Conservation (phyloP, 2,113 vertebrate species). For the Riparia riparia region DNA sequence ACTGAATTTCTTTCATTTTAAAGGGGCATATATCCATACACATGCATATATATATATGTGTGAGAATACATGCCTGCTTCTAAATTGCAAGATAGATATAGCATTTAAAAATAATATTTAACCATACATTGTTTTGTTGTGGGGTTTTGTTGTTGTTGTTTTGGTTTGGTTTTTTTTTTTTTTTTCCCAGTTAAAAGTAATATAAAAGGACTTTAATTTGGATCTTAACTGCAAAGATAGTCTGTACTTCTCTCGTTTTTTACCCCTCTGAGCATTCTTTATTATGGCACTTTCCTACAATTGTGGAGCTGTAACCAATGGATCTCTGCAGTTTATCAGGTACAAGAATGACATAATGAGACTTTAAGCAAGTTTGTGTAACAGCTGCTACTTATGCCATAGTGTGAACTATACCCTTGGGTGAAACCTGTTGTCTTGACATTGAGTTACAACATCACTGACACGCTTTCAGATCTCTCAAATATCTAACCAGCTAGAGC, state of each 20-base stretch:
- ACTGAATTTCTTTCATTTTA: neutral
- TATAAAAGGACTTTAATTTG: neutral
- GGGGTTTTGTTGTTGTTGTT: no score
- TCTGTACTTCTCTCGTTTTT: neutral
- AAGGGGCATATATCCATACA: neutral
- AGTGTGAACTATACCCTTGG: neutral
- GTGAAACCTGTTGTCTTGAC: neutral
- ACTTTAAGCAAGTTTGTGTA: neutral
- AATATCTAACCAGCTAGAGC: neutral
- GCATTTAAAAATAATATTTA: neutral
- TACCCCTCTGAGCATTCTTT: neutral
- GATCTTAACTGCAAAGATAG: neutral
- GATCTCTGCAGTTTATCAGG: neutral
- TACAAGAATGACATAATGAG: neutral
- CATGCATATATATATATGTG: neutral
- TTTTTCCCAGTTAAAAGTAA: neutral
- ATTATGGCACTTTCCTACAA: neutral
- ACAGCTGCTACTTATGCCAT: neutral
- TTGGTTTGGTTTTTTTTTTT: no score
- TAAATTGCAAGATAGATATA: neutral
- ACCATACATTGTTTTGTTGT: neutral
- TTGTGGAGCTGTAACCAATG: neutral
- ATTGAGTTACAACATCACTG: fast-evolving
- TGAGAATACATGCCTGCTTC: neutral
- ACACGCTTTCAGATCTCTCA: neutral